These are phyloP conservation scores for Mycetomoellerius zeteki DNA, from an alignment of 1,140 invertebrate species.

Conservation along the genomic window DNA sequence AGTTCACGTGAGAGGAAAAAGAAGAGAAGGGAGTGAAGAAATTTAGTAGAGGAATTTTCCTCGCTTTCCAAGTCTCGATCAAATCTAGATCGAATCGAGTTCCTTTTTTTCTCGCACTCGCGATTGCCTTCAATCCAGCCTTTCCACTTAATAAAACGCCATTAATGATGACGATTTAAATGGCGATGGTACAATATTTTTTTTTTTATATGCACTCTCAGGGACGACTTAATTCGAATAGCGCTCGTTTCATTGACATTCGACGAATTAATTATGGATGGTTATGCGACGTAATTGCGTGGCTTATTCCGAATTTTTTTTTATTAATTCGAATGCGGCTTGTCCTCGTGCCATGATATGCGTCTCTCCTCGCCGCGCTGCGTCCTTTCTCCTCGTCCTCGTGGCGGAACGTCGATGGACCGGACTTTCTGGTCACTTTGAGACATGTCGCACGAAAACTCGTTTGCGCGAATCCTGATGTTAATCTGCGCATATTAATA, in stretches of 20 bases:
- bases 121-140: not conserved
- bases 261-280: conserved; percentile 11
- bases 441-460: conserved; percentile 36
- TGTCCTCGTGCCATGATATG: not conserved
- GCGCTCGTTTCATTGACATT: not conserved
- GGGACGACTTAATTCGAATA: conserved; percentile 16
- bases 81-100: not conserved
- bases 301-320: not conserved
- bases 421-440: conserved; percentile 43
- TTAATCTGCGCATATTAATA: conserved; percentile 55
- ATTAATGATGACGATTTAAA: not conserved
- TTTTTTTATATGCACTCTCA: not conserved
- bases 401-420: not conserved
- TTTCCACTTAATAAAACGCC: not conserved
- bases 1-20: not conserved
- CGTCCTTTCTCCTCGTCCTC: not conserved
- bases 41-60: not conserved
- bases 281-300: conserved; percentile 1
- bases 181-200: not conserved
- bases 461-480: conserved; percentile 40
- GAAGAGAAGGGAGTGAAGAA: not conserved
- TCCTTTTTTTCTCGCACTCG: not conserved
- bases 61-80: not conserved
- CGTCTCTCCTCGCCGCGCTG: not conserved
- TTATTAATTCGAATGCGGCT: not conserved